Conservation (phyloP, 2,797 vertebrate genomes). For the Rachycentron canadum region DNA sequence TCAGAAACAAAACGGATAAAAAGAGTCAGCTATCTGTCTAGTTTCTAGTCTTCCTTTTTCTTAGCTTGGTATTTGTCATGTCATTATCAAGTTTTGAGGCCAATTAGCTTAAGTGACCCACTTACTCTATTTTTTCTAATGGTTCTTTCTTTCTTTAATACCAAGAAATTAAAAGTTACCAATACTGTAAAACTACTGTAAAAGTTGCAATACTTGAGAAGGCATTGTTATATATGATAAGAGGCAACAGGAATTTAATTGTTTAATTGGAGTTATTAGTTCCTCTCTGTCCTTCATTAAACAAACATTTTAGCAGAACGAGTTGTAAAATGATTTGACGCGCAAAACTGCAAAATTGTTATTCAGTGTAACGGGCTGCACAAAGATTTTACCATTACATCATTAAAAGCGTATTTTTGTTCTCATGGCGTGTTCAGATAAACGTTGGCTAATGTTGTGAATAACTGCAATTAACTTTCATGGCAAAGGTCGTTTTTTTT, state of each 20-base stretch:
- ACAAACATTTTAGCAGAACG: background rate
- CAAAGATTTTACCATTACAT: too few relatives aligned
- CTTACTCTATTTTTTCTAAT: too few relatives aligned
- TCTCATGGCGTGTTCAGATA: too few relatives aligned
- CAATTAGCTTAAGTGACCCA: background rate
- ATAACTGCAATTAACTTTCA: too few relatives aligned
- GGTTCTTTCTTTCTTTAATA: background rate
- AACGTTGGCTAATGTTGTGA: too few relatives aligned
- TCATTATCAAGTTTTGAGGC: background rate
- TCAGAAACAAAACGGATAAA: background rate
- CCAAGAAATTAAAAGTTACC: background rate
- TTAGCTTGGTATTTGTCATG: background rate
- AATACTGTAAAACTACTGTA: too few relatives aligned
- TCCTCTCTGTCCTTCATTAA: background rate
- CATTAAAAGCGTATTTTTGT: too few relatives aligned
- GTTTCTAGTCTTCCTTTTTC: background rate
- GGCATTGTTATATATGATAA: background rate
- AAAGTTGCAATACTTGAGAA: background rate
- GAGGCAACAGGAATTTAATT: background rate
- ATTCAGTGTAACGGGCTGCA: too few relatives aligned
- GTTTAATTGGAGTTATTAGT: slow-evolving; percentile 13
- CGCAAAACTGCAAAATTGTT: too few relatives aligned
- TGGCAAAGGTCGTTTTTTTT: too few relatives aligned
- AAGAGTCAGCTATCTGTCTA: slow-evolving; percentile 4
- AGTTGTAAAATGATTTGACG: background rate